These are phyloP conservation scores for Distichodus sexfasciatus DNA, from an alignment of 2,797 vertebrate genomes.

Conservation along the genomic window DNA sequence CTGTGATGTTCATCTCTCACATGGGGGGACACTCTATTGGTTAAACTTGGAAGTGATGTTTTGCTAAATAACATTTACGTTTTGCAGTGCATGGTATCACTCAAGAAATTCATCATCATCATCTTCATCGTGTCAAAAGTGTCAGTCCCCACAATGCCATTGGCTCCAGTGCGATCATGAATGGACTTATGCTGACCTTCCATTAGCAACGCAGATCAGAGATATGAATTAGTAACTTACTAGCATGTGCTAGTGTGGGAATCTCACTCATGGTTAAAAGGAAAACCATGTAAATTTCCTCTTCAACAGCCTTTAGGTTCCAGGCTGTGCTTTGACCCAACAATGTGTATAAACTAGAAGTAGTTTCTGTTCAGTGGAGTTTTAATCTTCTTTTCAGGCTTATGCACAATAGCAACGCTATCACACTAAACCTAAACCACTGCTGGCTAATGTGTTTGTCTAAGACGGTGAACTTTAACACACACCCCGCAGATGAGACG, in stretches of 20 bases:
- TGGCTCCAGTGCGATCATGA: background rate
- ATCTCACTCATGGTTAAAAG: background rate
- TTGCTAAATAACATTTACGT: no score
- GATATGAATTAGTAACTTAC: background rate
- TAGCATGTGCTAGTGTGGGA: background rate
- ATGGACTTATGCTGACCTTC: background rate
- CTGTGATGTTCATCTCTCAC: no score
- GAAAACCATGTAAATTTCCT: background rate
- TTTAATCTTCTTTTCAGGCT: conserved; percentile 17
- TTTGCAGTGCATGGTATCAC: no score
- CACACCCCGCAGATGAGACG: conserved; percentile 65
- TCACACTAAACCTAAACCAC: conserved; percentile 10
- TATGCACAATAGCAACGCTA: background rate
- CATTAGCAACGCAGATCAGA: background rate
- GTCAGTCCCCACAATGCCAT: no score
- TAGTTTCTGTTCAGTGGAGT: background rate
- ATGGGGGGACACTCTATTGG: no score
- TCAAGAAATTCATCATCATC: no score
- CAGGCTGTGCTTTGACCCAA: background rate
- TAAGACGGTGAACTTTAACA: no score
- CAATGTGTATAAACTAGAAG: background rate
- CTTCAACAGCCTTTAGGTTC: background rate
- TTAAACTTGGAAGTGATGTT: no score
- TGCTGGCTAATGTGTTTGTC: conserved; percentile 33
- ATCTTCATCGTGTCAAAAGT: no score